Conservation (phyloP, 2,888 invertebrate genomes). For the Apamea crenata region DNA sequence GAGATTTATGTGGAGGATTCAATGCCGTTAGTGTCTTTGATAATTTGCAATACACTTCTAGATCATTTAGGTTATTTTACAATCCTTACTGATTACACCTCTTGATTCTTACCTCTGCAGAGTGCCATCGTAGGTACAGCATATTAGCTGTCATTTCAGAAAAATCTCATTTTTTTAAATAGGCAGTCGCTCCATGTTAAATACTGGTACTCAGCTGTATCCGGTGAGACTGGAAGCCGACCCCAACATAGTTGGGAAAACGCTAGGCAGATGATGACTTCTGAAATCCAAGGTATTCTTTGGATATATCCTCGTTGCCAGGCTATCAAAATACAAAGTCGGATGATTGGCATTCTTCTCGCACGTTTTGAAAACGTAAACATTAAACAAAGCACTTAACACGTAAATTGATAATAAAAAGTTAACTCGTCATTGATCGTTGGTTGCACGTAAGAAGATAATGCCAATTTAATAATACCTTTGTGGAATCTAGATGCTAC, state of each 20-base stretch:
- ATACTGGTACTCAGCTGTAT: neutral
- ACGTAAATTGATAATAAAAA: slow-evolving; percentile 34
- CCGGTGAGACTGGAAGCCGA: neutral
- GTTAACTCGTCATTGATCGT: neutral
- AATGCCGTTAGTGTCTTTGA: neutral
- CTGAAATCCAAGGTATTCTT: neutral
- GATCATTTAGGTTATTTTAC: neutral
- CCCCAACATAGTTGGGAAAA: neutral
- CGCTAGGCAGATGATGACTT: neutral
- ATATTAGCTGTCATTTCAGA: neutral
- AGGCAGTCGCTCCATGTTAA: neutral
- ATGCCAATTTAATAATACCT: slow-evolving; percentile 5
- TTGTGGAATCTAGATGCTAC: neutral
- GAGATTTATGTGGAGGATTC: neutral
- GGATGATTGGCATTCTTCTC: neutral
- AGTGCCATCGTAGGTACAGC: neutral
- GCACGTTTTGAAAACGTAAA: neutral
- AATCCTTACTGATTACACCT: neutral
- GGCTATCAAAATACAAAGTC: neutral
- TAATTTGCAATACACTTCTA: neutral
- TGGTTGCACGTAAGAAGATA: slow-evolving; percentile 37
- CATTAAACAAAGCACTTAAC: slow-evolving; percentile 21
- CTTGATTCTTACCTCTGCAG: neutral
- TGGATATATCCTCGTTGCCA: neutral
- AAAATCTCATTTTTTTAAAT: too few relatives aligned